Conservation (phyloP, 2,113 vertebrate genomes). For the Lota lota region DNA sequence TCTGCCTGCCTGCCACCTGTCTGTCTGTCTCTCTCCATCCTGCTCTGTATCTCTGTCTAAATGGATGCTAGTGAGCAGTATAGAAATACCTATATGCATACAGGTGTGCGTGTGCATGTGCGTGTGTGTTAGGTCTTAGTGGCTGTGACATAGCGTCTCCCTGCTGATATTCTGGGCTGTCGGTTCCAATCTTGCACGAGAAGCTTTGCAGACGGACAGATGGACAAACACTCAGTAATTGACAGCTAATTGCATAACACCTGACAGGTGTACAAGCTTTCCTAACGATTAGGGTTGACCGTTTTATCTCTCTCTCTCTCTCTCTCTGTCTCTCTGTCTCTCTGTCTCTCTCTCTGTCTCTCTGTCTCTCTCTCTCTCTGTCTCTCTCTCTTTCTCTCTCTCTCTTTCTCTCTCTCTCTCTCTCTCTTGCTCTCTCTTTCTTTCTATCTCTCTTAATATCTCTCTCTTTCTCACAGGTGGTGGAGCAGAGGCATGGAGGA, state of each 20-base stretch:
- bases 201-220: slow-evolving; percentile 45
- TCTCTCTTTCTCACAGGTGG: not conserved
- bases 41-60: slow-evolving; percentile 15
- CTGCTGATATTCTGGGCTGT: slow-evolving; percentile 15
- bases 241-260: slow-evolving; percentile 48
- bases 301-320: slow-evolving; percentile 25
- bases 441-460: slow-evolving; percentile 20
- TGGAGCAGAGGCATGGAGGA: too few species aligned
- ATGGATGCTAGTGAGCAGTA: slow-evolving; percentile 7
- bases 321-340: slow-evolving; percentile 8
- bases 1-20: too few species aligned
- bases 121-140: too few species aligned
- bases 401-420: not conserved
- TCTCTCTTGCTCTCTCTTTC: not conserved
- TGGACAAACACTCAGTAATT: slow-evolving; percentile 50
- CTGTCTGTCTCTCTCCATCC: too few species aligned
- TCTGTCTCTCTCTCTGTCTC: not conserved
- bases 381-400: slow-evolving; percentile 10
- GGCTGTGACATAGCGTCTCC: slow-evolving; percentile 17
- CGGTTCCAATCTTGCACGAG: slow-evolving; percentile 32
- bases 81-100: not conserved
- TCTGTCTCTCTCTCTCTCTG: not conserved
- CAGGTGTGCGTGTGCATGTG: not conserved
- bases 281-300: slow-evolving; percentile 40
- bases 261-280: slow-evolving; percentile 38